Conservation (phyloP, 2,888 invertebrate genomes). For the Pseudococcus longispinus region DNA sequence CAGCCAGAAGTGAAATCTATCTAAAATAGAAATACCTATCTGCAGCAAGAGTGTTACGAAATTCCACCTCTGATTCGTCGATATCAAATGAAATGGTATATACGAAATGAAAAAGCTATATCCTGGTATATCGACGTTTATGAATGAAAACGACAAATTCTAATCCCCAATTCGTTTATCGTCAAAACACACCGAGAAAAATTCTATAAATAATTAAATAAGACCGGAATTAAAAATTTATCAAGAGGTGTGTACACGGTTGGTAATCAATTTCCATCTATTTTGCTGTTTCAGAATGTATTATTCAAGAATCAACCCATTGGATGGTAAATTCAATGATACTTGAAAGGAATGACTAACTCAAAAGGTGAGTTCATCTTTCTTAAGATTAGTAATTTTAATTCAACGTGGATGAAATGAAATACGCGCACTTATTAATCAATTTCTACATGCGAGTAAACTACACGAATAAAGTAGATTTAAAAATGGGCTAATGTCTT, state of each 20-base stretch:
- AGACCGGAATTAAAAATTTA: background rate
- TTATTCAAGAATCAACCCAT: slow-evolving; percentile 16
- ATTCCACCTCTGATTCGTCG: background rate
- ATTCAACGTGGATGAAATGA: background rate
- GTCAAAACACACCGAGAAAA: background rate
- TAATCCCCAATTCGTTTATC: background rate
- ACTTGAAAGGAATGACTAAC: slow-evolving; percentile 53
- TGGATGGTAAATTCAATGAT: slow-evolving; percentile 34
- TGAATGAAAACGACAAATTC: background rate
- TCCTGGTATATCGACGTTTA: background rate
- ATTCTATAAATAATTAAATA: background rate
- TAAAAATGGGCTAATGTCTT: slow-evolving; percentile 11
- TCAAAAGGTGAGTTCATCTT: slow-evolving; percentile 44
- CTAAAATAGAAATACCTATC: background rate
- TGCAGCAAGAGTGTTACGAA: background rate
- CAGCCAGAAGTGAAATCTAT: background rate
- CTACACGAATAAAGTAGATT: background rate
- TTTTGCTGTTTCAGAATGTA: slow-evolving; percentile 47
- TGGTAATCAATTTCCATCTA: slow-evolving; percentile 7
- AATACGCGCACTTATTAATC: background rate
- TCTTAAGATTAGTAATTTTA: background rate
- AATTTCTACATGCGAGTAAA: background rate
- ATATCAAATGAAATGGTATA: background rate
- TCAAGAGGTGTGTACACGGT: background rate
- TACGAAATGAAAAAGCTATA: background rate